Evolutionary conservation across 92 coral and sea anemone species (phyloP).

Genomic region (Epizoanthus rinbou): DNA sequence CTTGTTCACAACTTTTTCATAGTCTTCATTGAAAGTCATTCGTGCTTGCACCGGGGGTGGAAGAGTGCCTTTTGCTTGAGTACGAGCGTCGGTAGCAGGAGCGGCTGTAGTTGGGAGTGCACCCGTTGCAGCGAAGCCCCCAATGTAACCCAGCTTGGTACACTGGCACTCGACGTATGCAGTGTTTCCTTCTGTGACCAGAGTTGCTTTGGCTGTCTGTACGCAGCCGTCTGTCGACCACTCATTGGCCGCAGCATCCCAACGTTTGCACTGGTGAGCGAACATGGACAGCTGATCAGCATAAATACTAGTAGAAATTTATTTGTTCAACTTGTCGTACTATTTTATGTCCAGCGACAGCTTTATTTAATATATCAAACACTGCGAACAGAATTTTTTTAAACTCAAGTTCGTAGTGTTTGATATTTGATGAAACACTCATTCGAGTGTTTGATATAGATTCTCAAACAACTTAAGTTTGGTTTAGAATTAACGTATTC

Average conservation of each 20-base stretch:
- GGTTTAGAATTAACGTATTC: too few species aligned
- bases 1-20: slow-evolving; percentile 12
- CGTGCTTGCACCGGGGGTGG: not conserved
- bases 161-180: slow-evolving; percentile 69
- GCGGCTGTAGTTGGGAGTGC: slow-evolving; percentile 34
- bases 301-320: not conserved
- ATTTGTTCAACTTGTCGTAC: not conserved
- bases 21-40: slow-evolving; percentile 39
- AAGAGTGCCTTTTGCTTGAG: slow-evolving; percentile 6
- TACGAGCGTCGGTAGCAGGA: slow-evolving; percentile 21
- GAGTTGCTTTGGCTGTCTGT: slow-evolving; percentile 29
- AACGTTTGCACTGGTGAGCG: slow-evolving; percentile 56
- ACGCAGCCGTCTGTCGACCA: slow-evolving; percentile 62
- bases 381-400: too few species aligned
- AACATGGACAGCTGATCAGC: not conserved
- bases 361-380: too few species aligned
- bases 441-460: too few species aligned
- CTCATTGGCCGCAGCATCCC: slow-evolving; percentile 33
- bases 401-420: too few species aligned
- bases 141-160: slow-evolving; percentile 52
- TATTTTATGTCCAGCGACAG: too few species aligned
- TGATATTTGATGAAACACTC: too few species aligned
- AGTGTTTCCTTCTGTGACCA: slow-evolving; percentile 40
- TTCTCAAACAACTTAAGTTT: too few species aligned
- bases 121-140: slow-evolving; percentile 53